These are phyloP conservation scores for Elegia similella DNA, from an alignment of 2,888 invertebrate genomes.

Conservation along the genomic window DNA sequence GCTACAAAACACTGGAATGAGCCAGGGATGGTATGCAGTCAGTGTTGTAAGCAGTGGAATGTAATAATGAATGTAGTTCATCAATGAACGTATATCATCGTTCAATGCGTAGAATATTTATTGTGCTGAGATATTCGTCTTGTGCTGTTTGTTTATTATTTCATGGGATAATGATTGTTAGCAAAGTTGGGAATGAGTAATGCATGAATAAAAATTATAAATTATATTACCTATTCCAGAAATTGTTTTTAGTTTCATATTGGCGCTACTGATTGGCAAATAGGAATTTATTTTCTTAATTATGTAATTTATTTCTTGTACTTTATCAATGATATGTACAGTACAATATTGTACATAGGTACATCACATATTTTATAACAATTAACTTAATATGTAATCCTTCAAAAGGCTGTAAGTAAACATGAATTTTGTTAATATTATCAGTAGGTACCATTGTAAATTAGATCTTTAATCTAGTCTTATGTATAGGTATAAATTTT, in stretches of 20 bases:
- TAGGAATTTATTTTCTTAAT: too few species aligned
- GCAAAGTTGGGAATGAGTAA: too few species aligned
- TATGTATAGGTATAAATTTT: neutral
- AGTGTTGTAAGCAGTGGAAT: slow-evolving; percentile 36
- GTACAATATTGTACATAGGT: neutral
- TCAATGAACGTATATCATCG: slow-evolving; percentile 34
- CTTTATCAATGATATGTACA: too few species aligned
- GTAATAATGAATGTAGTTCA: slow-evolving; percentile 40
- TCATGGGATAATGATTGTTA: too few species aligned
- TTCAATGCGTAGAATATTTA: slow-evolving; percentile 23
- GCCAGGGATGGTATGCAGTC: slow-evolving; percentile 33
- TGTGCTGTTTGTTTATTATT: neutral
- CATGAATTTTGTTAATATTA: neutral
- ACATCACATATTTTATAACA: neutral
- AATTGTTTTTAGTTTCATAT: too few species aligned
- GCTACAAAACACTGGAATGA: slow-evolving; percentile 26
- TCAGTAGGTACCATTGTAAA: neutral
- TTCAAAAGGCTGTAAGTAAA: neutral
- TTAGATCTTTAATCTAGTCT: slow-evolving; percentile 9
- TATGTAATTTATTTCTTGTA: too few species aligned
- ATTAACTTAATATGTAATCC: neutral
- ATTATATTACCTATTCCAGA: too few species aligned
- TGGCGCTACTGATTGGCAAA: too few species aligned
- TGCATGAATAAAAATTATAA: too few species aligned
- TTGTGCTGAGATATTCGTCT: neutral